Evolutionary conservation across 2,113 vertebrate genomes (phyloP).

Genomic region (Oncorhynchus keta): DNA sequence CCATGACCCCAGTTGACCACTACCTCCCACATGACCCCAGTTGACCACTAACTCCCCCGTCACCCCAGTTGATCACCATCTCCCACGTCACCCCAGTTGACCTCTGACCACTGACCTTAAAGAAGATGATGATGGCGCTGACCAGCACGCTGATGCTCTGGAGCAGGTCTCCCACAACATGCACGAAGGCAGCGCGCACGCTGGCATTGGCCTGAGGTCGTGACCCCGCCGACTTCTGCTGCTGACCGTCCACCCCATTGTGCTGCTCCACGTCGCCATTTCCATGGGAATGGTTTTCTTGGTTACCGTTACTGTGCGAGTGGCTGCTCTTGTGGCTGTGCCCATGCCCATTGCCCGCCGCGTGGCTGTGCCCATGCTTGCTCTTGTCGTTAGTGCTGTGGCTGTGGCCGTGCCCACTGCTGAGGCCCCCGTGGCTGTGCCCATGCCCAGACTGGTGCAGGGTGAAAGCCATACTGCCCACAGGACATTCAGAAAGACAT

Average conservation of each 20-base stretch:
- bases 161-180: slow-evolving; percentile 85
- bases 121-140: slow-evolving; percentile 88
- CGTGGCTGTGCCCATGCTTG: slow-evolving; percentile 2
- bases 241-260: neutral
- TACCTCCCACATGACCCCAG: too few relatives aligned
- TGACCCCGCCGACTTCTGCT: neutral
- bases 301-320: neutral
- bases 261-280: slow-evolving; percentile 43
- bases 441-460: slow-evolving; percentile 79
- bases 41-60: too few relatives aligned
- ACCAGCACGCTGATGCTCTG: slow-evolving; percentile 89
- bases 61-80: slow-evolving; percentile 11
- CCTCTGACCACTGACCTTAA: slow-evolving; percentile 78
- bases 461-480: slow-evolving; percentile 78
- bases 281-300: neutral
- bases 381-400: slow-evolving; percentile 37
- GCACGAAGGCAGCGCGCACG: slow-evolving; percentile 85
- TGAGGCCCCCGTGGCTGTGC: slow-evolving; percentile 73
- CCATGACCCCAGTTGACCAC: too few relatives aligned
- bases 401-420: slow-evolving; percentile 60
- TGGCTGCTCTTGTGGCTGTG: slow-evolving; percentile 4
- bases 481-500: neutral
- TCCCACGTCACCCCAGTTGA: too few relatives aligned
- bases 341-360: neutral
- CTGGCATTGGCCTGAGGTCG: slow-evolving; percentile 78